These are phyloP conservation scores for Xestia rhomboidea DNA, from an alignment of 2,888 invertebrate genomes.

Conservation along the genomic window DNA sequence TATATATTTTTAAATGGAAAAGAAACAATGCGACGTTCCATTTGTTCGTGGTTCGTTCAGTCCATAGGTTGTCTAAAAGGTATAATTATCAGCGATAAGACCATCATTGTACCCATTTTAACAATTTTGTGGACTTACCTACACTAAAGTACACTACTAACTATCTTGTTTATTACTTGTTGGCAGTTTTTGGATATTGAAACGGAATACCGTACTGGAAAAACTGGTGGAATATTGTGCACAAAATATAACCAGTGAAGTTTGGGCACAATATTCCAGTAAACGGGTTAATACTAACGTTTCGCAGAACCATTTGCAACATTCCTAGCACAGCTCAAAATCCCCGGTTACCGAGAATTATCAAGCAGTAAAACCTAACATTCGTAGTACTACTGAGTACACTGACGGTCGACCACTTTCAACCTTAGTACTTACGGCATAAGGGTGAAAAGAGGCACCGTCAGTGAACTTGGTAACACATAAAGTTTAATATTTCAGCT, in stretches of 20 bases:
- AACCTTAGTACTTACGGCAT: no score
- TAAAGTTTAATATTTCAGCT: conserved; percentile 40
- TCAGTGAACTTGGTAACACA: neutral
- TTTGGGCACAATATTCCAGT: neutral
- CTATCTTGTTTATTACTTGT: neutral
- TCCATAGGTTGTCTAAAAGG: neutral
- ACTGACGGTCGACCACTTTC: no score
- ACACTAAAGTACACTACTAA: neutral
- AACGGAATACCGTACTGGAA: neutral
- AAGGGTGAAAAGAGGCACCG: no score
- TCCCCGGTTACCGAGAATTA: conserved; percentile 4
- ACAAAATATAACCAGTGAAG: neutral
- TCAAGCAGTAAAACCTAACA: conserved; percentile 7
- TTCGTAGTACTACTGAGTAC: neutral
- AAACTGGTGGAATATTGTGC: neutral
- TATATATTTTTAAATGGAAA: neutral
- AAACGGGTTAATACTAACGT: neutral
- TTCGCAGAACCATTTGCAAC: neutral
- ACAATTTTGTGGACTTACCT: neutral
- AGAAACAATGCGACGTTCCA: neutral
- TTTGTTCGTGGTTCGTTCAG: neutral
- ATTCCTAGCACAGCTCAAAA: conserved; percentile 1
- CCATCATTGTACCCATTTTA: neutral
- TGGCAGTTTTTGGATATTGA: neutral
- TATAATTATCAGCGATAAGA: neutral